These are phyloP conservation scores for Darevskia mixta DNA, from an alignment of 2,797 vertebrate species.

Conservation along the genomic window DNA sequence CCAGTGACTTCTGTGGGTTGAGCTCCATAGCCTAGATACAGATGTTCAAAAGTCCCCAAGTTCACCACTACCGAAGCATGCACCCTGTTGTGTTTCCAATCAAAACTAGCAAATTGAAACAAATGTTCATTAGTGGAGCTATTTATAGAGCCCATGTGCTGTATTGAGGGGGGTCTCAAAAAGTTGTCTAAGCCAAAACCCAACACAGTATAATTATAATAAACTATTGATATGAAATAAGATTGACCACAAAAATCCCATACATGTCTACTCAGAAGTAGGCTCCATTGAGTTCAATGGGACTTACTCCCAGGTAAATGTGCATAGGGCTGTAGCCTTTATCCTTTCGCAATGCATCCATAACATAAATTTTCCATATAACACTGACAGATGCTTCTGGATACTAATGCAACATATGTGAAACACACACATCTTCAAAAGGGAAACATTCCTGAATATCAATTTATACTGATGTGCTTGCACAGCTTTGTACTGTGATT, in stretches of 20 bases:
- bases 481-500: constrained; percentile 36
- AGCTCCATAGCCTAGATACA: background rate
- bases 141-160: background rate
- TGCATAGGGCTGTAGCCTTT: background rate
- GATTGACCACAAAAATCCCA: background rate
- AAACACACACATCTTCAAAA: constrained; percentile 24
- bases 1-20: background rate
- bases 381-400: background rate
- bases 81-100: background rate
- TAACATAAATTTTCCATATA: constrained; percentile 16
- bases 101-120: constrained; percentile 11
- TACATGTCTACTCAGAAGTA: background rate
- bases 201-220: background rate
- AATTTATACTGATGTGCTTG: constrained; percentile 28
- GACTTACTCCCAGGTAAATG: background rate
- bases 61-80: background rate
- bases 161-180: background rate
- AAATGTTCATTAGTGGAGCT: background rate
- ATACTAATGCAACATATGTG: constrained; percentile 4
- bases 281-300: background rate
- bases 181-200: background rate
- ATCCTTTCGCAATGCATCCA: background rate
- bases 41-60: background rate
- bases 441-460: background rate
- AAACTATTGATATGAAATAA: constrained; percentile 1